Base-by-base conservation (phyloP, 2,888 invertebrate species). In the Cantharis rufa region DNA sequence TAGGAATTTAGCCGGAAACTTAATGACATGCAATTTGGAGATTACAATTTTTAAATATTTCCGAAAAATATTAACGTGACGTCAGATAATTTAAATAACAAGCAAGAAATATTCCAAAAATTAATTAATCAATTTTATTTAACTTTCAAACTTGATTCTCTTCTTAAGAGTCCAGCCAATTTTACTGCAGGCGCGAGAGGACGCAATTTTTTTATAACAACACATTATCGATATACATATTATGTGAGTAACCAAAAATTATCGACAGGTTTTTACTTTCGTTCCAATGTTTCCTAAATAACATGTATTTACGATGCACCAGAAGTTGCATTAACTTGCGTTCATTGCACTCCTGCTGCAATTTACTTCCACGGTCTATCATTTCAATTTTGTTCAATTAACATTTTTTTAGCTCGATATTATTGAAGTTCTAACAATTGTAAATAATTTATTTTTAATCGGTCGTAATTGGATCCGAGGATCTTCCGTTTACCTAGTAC, bases 1-100 rank as follows among this genome's bases (percentile, higher is more conserved):
- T 71, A 68, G 70, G 18, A 70, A 61, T 69, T 27, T 70, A 71
- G 3, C 62, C 27, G 75, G 75, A 75, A 75, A 27, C 32, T 11
- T 71, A 69, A 64, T 74, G 70, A 69, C 62, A 63, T 70, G 62
- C 64, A 15, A 69, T 62, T 69, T 73, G 15, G 62, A 48, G 18
- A 69, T 72, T 66, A 61, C 5, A 15, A 15, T 63, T 72, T 32
- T 72, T 72, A 16, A 61, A 15, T 13, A 48, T 72, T 72, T 72
- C 72, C 72, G 63, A 68, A 72, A 72, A 68, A 21, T 18, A 68
- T 68, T 72, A 3, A 48, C 7, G 5, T 48, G 18, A 48, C n/a
- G 48, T 48, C n/a, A 48, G n/a, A n/a, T 48, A 32, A 3, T 32
- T 32, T 13, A 13, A 32, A 11, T 21, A 21, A 7, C 21, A 0